Evolutionary conservation across 37 sponge, comb jelly and placozoan genomes (phyloP), one percentile per base, ranked within the genome.

Genomic region (Diacarnus erythraeanus): DNA sequence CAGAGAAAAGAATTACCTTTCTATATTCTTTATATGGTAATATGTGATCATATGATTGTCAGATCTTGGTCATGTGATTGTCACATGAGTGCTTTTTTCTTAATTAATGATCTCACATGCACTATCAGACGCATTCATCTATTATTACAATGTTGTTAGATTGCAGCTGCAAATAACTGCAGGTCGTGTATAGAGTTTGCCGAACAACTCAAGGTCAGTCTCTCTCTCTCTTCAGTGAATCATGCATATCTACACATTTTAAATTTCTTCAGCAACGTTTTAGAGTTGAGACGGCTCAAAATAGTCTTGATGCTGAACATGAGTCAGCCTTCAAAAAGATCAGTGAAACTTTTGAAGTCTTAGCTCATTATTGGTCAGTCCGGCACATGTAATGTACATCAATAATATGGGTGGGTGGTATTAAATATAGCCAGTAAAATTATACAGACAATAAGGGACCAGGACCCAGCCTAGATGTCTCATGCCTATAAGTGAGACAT

Each of bases 131-230:
- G 51, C 27, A 57, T 21, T 2, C 9, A 12, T 29, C 36, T 42
- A 12, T 26, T 39, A 4, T 43, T 51, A 15, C 38, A 38, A 22
- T 69, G 0, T 65, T 34, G 6, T 2, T 60, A 90, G 91, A 90
- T 92, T 44, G 87, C 92, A 22, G 71, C 71, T 34, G 84, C 92
- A 21, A 92, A 92, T 63, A 92, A 79, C 77, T 92, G 92, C 44
- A 35, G 65, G 29, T 47, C 79, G 20, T 83, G 81, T 37, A 68
- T 92, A 6, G 92, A 87, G 42, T 92, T 86, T 38, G 29, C 85
- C 0, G 77, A 83, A 1, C 86, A 87, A 23, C 77, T 86, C 57
- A 87, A 63, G 80, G 92, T 91, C 15, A 26, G 84, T 74, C 3
- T 30, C 34, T 65, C 9, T 31, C 34, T 31, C 34, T 2, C 31